Base-by-base conservation (phyloP, 2,888 invertebrate species). In the Lamellibrachia columna region DNA sequence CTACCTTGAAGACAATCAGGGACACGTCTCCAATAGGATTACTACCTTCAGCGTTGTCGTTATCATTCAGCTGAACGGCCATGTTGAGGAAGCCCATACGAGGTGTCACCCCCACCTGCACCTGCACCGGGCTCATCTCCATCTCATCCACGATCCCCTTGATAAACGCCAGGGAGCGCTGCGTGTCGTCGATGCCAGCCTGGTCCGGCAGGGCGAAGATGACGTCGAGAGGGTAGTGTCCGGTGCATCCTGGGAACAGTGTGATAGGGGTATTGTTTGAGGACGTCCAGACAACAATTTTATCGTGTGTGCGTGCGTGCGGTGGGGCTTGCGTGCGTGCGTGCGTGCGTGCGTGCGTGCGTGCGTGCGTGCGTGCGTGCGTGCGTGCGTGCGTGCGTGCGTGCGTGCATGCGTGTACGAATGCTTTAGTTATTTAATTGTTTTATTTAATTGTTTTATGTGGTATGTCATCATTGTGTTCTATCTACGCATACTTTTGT, bases 41-140 rank as follows among this genome's bases (percentile, higher is more conserved):
- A 75, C 75, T 75, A 75, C 75, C 75, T 75, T 75, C 75, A 6
- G 2, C 11, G 55, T 90, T 91, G 60, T 92, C 92, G 92, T 92
- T 58, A 55, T 90, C 92, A 15, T 58, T 91, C 22, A 92, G 92
- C 28, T 52, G 15, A 52, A 92, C 60, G 1, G 53, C 91, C 58
- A n/a, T 75, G 52, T 75, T 75, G 28, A 55, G 90, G 6, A 55
- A 58, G 15, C 92, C 91, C 28, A 91, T 3, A 7, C 91, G 53
- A 15, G 92, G 92, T 7, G 91, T 55, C 92, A 92, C 22, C 22
- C 92, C 92, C 2, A 92, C 92, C 92, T 92, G 92, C 7, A 92
- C 91, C 11, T 58, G 55, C 1, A 52, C 7, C 3, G 92, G 92
- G 15, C 55, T 53, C 11, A 92, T 75, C 22, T 40, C 91, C 92